Percentiles rank a stretch among this genome's conserved stretches.
These are phyloP conservation scores for Onychostruthus taczanowskii DNA, from an alignment of 2,113 vertebrate genomes.

Conservation along the genomic window DNA sequence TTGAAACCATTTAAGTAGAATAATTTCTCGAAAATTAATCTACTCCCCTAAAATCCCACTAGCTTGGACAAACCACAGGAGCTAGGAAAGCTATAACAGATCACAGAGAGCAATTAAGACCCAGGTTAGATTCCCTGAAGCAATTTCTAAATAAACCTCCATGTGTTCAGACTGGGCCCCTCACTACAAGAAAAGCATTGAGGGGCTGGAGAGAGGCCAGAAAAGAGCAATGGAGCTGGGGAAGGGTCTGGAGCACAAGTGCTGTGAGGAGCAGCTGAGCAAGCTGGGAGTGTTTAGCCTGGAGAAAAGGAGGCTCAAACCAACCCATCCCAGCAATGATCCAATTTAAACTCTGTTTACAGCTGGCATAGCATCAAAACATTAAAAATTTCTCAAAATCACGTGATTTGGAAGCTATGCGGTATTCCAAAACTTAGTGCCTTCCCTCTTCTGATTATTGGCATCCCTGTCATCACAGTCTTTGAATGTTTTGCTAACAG, in stretches of 20 bases:
- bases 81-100: neutral
- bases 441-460: neutral
- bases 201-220: neutral
- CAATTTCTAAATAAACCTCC: neutral
- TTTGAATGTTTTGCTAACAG: neutral
- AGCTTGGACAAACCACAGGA: neutral
- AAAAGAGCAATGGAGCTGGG: accelerated
- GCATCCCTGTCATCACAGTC: neutral
- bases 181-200: neutral
- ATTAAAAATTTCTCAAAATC: neutral
- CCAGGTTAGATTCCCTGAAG: neutral
- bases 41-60: neutral
- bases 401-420: neutral
- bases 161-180: neutral
- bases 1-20: neutral
- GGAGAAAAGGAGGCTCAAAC: neutral
- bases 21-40: neutral
- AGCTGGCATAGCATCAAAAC: neutral
- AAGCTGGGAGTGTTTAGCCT: neutral
- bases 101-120: neutral
- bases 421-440: neutral
- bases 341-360: neutral
- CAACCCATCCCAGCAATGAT: neutral
- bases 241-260: neutral
- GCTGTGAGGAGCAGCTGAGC: neutral